phyloP scores from a whole-genome alignment of 2,888 invertebrate species.

The Campaea margaritaria region DNA sequence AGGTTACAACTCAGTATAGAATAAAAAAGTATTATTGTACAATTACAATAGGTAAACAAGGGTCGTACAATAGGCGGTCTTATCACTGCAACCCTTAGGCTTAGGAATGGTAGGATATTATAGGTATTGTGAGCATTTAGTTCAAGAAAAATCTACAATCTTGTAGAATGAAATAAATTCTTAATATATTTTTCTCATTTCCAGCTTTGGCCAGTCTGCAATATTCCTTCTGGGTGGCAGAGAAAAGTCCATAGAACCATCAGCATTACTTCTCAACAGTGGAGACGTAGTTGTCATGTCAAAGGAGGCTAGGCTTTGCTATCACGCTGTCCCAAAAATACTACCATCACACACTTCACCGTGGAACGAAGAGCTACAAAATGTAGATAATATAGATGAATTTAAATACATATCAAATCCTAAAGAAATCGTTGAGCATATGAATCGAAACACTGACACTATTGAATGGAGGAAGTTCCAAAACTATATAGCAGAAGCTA shows the following conservation, averaged over 20 bases:
- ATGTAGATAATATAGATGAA: conserved; percentile 26
- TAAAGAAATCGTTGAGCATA: conserved; percentile 45
- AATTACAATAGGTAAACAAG: too few species aligned
- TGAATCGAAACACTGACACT: conserved; percentile 57
- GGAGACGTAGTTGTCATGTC: conserved; percentile 98
- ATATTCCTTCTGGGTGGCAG: conserved; percentile 96
- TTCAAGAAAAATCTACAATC: too few species aligned
- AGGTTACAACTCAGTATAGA: too few species aligned
- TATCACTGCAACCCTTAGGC: too few species aligned
- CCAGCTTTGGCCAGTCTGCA: conserved; percentile 97
- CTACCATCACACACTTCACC: conserved; percentile 77
- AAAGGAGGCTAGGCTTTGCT: conserved; percentile 91
- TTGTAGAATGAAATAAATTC: too few species aligned
- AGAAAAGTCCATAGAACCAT: conserved; percentile 87
- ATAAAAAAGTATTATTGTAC: too few species aligned
- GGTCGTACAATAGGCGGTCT: too few species aligned
- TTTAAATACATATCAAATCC: conserved; percentile 60
- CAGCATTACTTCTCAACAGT: conserved; percentile 91
- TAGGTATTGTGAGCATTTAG: too few species aligned
- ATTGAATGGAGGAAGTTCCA: conserved; percentile 83
- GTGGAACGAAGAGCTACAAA: conserved; percentile 71
- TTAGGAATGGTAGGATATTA: too few species aligned
- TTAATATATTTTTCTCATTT: conserved; percentile 6
- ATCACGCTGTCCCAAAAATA: conserved; percentile 97
- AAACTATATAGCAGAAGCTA: conserved; percentile 88